Evolutionary conservation across 2,888 invertebrate genomes (phyloP).

Genomic region (Altica lythri): DNA sequence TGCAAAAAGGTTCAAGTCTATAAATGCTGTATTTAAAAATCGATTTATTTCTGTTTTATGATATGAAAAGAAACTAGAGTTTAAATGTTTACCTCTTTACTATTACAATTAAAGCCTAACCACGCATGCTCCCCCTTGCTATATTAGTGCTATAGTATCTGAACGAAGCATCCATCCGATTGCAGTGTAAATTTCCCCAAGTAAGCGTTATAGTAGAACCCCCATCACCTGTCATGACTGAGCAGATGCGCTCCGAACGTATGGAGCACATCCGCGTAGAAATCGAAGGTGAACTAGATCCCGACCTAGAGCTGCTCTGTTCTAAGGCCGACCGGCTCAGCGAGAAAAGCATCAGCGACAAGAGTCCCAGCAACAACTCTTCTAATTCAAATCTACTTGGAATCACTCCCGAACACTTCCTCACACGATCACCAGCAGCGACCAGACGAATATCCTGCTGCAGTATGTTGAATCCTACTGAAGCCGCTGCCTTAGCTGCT

Average conservation of each 20-base stretch:
- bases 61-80: too few species aligned
- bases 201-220: slow-evolving; percentile 77
- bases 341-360: slow-evolving; percentile 51
- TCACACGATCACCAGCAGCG: slow-evolving; percentile 81
- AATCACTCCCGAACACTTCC: slow-evolving; percentile 68
- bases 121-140: slow-evolving; percentile 17
- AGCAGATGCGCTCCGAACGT: slow-evolving; percentile 52
- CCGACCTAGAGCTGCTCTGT: slow-evolving; percentile 50
- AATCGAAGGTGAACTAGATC: slow-evolving; percentile 49
- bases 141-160: slow-evolving; percentile 12
- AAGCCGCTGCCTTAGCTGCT: slow-evolving; percentile 65
- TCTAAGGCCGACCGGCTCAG: slow-evolving; percentile 52
- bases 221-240: slow-evolving; percentile 72
- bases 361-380: slow-evolving; percentile 54
- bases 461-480: slow-evolving; percentile 79
- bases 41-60: too few species aligned
- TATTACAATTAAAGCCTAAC: not conserved
- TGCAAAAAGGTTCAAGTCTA: too few species aligned
- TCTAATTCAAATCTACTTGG: slow-evolving; percentile 66
- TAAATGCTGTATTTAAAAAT: too few species aligned
- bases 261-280: slow-evolving; percentile 51
- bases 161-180: slow-evolving; percentile 24
- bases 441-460: slow-evolving; percentile 90
- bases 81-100: too few species aligned
- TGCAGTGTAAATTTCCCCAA: slow-evolving; percentile 61